These are phyloP conservation scores for Clinocottus analis DNA, from an alignment of 2,113 vertebrate species.

Conservation along the genomic window DNA sequence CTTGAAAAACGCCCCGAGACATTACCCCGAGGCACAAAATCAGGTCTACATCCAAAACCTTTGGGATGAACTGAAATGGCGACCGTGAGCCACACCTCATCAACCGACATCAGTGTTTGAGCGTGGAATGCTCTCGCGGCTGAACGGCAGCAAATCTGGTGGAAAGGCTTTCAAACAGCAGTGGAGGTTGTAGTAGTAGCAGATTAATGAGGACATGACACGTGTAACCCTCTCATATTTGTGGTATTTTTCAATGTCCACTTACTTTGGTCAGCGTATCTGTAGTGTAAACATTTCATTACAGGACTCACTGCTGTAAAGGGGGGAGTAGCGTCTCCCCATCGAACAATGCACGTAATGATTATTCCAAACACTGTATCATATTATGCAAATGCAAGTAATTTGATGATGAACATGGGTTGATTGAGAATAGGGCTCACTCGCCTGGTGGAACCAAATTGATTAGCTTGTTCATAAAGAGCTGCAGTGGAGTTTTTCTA, in stretches of 20 bases:
- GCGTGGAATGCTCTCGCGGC: not conserved
- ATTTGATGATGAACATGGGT: slow-evolving; percentile 53
- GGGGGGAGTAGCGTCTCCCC: not conserved
- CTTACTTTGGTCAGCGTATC: not conserved
- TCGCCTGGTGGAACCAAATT: slow-evolving; percentile 60
- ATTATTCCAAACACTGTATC: slow-evolving; percentile 52
- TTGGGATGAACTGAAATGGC: not conserved
- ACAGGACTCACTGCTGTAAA: not conserved
- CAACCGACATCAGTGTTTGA: not conserved
- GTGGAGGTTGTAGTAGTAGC: not conserved
- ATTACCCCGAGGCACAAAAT: not conserved
- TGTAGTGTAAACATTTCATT: not conserved
- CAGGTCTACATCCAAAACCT: not conserved
- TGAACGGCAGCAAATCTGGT: not conserved
- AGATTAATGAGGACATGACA: not conserved
- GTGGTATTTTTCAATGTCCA: not conserved
- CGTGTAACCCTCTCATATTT: not conserved
- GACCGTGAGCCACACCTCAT: not conserved
- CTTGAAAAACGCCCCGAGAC: not conserved
- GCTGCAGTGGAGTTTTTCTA: slow-evolving; percentile 56
- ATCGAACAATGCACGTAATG: slow-evolving; percentile 27
- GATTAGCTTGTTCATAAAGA: slow-evolving; percentile 65
- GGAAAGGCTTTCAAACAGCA: not conserved
- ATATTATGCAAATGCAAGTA: slow-evolving; percentile 58
- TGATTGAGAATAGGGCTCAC: slow-evolving; percentile 59